These are phyloP conservation scores for Idaea dimidiata DNA, from an alignment of 2,888 invertebrate species.

Conservation along the genomic window DNA sequence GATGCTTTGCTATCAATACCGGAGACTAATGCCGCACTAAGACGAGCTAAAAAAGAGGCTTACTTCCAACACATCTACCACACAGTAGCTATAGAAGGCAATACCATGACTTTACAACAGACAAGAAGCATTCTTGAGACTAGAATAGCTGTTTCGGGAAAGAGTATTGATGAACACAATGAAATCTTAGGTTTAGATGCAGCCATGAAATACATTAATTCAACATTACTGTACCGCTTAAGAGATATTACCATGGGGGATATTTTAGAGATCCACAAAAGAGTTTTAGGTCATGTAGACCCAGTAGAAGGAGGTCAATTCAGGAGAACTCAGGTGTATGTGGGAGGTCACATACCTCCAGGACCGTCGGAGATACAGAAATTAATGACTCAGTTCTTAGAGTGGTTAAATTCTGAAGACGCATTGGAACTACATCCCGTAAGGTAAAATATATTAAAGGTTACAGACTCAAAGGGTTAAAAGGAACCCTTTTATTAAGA, in stretches of 20 bases:
- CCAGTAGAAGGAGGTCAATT: slow-evolving; percentile 95
- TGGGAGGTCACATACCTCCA: slow-evolving; percentile 97
- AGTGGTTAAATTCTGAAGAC: slow-evolving; percentile 95
- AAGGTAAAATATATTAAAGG: slow-evolving; percentile 75
- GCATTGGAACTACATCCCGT: slow-evolving; percentile 94
- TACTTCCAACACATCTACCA: slow-evolving; percentile 98
- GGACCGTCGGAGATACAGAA: slow-evolving; percentile 89
- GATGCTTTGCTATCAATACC: slow-evolving; percentile 91
- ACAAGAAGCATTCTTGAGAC: slow-evolving; percentile 96
- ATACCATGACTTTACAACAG: slow-evolving; percentile 96
- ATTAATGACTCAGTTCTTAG: slow-evolving; percentile 93
- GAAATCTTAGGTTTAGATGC: slow-evolving; percentile 97
- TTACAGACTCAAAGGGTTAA: no score
- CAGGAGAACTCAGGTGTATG: slow-evolving; percentile 94
- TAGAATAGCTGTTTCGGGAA: slow-evolving; percentile 86
- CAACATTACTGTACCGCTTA: slow-evolving; percentile 88
- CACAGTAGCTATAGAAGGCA: slow-evolving; percentile 98
- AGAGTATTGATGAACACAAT: slow-evolving; percentile 97
- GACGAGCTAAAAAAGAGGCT: slow-evolving; percentile 95
- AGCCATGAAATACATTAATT: slow-evolving; percentile 95
- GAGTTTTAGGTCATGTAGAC: slow-evolving; percentile 97
- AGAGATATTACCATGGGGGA: slow-evolving; percentile 91
- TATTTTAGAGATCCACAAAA: slow-evolving; percentile 94
- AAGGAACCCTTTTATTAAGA: no score
- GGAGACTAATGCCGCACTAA: slow-evolving; percentile 88